Evolutionary conservation across 2,113 vertebrate genomes (phyloP).

Genomic region (Indicator maculatus): DNA sequence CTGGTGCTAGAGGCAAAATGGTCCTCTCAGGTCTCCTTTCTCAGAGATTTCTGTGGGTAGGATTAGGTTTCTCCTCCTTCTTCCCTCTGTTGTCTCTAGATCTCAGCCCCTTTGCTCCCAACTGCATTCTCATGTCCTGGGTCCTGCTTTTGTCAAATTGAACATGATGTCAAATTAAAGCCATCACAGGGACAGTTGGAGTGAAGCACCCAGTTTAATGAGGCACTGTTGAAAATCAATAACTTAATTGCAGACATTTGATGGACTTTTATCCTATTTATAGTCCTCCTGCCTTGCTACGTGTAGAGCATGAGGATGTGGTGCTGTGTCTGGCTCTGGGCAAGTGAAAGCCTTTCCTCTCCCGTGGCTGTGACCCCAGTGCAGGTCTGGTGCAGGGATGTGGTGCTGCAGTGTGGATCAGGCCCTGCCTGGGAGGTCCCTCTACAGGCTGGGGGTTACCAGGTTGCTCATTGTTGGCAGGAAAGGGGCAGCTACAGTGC

Average conservation of each 20-base stretch:
- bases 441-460: background rate
- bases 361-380: background rate
- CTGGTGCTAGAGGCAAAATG: background rate
- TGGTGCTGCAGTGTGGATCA: background rate
- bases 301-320: constrained; percentile 68
- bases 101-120: background rate
- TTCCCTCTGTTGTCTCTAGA: background rate
- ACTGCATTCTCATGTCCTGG: background rate
- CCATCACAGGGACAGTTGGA: constrained; percentile 68
- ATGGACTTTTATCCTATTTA: constrained; percentile 82
- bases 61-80: background rate
- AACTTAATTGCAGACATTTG: constrained; percentile 79
- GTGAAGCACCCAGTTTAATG: constrained; percentile 77
- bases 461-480: background rate
- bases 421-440: background rate
- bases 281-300: constrained; percentile 69
- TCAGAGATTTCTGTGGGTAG: background rate
- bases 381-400: background rate
- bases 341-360: background rate
- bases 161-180: constrained; percentile 81
- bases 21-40: background rate
- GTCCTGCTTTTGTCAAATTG: constrained; percentile 74
- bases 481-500: background rate
- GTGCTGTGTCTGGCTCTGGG: background rate
- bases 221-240: constrained; percentile 81